Evolutionary conservation across 37 sponge, comb jelly and placozoan species (phyloP), one percentile per base, ranked within the genome.

Genomic region (Haliclona indistincta): DNA sequence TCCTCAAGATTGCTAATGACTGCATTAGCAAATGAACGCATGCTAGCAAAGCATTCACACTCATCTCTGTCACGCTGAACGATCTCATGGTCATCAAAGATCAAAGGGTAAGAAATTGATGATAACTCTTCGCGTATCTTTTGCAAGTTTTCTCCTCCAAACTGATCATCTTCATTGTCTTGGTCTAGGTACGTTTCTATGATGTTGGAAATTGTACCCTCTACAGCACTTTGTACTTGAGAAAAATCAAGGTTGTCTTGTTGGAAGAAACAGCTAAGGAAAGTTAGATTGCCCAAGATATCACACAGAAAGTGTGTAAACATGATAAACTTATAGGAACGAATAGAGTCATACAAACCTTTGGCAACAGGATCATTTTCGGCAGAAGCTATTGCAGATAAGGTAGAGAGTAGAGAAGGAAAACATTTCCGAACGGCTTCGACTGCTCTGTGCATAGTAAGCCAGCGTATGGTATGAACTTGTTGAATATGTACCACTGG

Each of bases 361-460:
- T 58, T n/a, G n/a, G 60, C 22, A 64, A 75, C 83, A 5, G 20
- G 38, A 56, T 30, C 75, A 76, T 77, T 45, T 8, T 67, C 64
- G 32, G 79, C 83, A 33, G 61, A 42, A 43, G 74, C 83, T 58
- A 38, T 4, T 4, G 37, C 32, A 25, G 26, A 11, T 58, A 44
- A 33, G 2, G 67, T 82, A 40, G 49, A n/a, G 13, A 60, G 38
- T 33, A 75, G 49, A 33, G 83, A 56, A 2, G 17, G 29, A 1
- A 62, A 55, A 38, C 66, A 76, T 20, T 44, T 3, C 35, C 64
- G 15, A 10, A 82, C 41, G 3, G 63, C 64, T 43, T 64, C 63
- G 2, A 76, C 83, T 58, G 75, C 83, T 42, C 68, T 58, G 3
- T 76, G 29, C 54, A 76, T 76, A 37, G 82, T 56, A 13, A 73